Base-by-base conservation (phyloP, 1,140 invertebrate genomes). In the Drosophila nigromelanica region DNA sequence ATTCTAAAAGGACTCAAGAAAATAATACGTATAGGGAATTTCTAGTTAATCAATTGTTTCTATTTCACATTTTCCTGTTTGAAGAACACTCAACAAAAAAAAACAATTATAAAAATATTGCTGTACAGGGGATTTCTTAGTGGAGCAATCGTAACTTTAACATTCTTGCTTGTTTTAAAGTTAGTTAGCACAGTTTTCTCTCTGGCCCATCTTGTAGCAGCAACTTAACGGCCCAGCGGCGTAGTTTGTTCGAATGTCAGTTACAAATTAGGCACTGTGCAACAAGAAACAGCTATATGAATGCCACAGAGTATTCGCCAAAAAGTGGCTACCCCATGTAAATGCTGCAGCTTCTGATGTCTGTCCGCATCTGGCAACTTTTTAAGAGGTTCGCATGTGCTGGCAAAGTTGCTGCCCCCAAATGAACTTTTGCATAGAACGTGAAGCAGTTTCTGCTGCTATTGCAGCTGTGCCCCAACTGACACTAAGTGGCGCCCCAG, bases 401-500 rank as follows among this genome's bases (percentile, higher is more conserved):
- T 50, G 62, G 39, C 14, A 45, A 56, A 45, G 5, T n/a, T 56
- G 39, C 21, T 43, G 52, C 68, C 80, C 80, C 68, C 55, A 66
- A 76, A 55, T 70, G 77, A 86, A 77, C 73, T 85, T 86, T 85
- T 73, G 64, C 64, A 73, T 73, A 56, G 70, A 37, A 61, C 40
- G 69, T 50, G 42, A 24, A 66, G 52, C 39, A 54, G 45, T 1
- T 56, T 6, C 40, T 56, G 37, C 35, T 35, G 42, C 48, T 37
- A 52, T 14, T 68, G 59, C 63, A 70, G 62, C 76, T 78, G 73
- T 60, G 63, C 56, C 63, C 63, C 70, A 45, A 42, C 6, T 78
- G 81, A 62, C 74, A 70, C 70, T 85, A 87, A 85, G 81, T 87
- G 81, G 81, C 82, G 71, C 62, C 59, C 70, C 78, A 72, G 68